phyloP scores from a whole-genome alignment of 2,888 invertebrate genomes.

The Chymomyza caudatula region DNA sequence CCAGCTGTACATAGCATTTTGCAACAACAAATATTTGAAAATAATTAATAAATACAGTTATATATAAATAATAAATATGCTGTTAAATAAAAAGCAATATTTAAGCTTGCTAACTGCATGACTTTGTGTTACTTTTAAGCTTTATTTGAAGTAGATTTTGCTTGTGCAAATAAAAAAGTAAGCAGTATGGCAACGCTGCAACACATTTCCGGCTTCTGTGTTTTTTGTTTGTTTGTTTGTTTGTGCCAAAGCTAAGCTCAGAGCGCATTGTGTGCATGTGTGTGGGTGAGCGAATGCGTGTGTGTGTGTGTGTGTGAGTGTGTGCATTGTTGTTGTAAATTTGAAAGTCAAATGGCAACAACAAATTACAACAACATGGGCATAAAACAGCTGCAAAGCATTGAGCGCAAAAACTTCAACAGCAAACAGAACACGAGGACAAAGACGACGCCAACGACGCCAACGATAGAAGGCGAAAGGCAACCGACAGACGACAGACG shows the following conservation, averaged over 20 bases:
- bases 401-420: conserved; percentile 45
- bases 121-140: not conserved
- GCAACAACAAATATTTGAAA: conserved; percentile 32
- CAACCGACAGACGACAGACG: not conserved
- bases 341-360: conserved; percentile 65
- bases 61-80: not conserved
- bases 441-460: conserved; percentile 30
- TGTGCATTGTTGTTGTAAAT: conserved; percentile 62
- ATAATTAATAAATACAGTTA: not conserved
- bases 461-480: not conserved
- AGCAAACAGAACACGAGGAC: conserved; percentile 47
- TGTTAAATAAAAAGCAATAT: not conserved
- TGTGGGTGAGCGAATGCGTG: conserved; percentile 7
- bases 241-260: conserved; percentile 36
- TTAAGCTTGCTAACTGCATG: not conserved
- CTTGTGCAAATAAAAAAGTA: not conserved
- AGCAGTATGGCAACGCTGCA: conserved; percentile 48
- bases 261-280: conserved; percentile 4
- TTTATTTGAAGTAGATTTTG: not conserved
- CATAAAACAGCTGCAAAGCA: conserved; percentile 56
- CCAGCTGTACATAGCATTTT: conserved; percentile 36
- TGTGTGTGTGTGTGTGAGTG: conserved; percentile 21
- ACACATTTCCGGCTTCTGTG: conserved; percentile 60
- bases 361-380: conserved; percentile 45
- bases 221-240: conserved; percentile 29